These are phyloP conservation scores for Catotricha subobsoleta DNA, from an alignment of 2,888 invertebrate genomes.

Conservation along the genomic window DNA sequence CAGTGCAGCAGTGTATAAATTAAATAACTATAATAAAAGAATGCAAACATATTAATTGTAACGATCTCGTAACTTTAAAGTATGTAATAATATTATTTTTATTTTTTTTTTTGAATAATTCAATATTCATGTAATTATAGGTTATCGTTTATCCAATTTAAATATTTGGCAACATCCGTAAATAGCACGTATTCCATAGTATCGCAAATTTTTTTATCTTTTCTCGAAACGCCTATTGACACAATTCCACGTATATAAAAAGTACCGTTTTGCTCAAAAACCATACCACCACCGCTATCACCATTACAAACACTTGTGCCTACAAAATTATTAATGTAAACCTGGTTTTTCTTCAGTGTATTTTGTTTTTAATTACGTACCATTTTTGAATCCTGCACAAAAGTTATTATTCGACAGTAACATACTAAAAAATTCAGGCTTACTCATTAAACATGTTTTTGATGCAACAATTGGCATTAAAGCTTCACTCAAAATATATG, in stretches of 20 bases:
- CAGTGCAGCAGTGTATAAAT: no score
- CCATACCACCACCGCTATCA: constrained; percentile 34
- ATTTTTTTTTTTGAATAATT: no score
- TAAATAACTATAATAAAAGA: no score
- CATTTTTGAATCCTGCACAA: constrained; percentile 13
- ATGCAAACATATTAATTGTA: no score
- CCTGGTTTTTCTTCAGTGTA: neutral
- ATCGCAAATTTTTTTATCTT: constrained; percentile 31
- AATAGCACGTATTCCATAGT: constrained; percentile 30
- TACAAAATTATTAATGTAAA: constrained; percentile 11
- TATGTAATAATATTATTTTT: no score
- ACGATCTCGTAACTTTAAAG: no score
- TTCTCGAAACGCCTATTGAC: constrained; percentile 9
- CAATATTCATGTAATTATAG: neutral
- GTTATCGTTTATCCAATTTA: constrained; percentile 18
- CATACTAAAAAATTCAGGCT: constrained; percentile 10
- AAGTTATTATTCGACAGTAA: constrained; percentile 9
- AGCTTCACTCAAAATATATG: constrained; percentile 18
- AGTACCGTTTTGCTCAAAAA: constrained; percentile 16
- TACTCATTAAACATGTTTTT: constrained; percentile 17
- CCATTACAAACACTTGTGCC: constrained; percentile 35
- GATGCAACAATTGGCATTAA: constrained; percentile 22
- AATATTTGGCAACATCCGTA: constrained; percentile 27
- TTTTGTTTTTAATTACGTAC: constrained; percentile 2
- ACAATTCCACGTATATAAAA: constrained; percentile 12